A percentile compares a stretch with the other conserved stretches of the same genome.
Conservation (phyloP, 2,888 invertebrate species). For the Acleris sparsana region DNA sequence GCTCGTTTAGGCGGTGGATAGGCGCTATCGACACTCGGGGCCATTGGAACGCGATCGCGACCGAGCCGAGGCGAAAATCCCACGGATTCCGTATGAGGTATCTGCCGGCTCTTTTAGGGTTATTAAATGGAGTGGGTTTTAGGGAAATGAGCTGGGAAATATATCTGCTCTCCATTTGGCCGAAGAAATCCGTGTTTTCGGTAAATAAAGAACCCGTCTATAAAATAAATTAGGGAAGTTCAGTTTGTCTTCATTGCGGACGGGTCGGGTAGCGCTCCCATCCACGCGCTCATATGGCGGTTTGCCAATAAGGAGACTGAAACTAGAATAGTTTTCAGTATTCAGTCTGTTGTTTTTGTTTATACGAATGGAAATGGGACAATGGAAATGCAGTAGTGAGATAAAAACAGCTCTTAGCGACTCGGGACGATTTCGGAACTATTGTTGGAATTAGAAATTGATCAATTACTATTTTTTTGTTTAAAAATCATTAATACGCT, state of each 20-base stretch:
- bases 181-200: constrained; percentile 66
- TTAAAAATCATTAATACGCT: too few relatives aligned
- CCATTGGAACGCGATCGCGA: constrained; percentile 61
- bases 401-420: constrained; percentile 1
- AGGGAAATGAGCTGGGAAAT: constrained; percentile 75
- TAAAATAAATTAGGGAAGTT: constrained; percentile 70
- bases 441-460: too few relatives aligned
- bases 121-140: constrained; percentile 81
- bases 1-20: constrained; percentile 68
- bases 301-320: constrained; percentile 73
- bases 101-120: constrained; percentile 74
- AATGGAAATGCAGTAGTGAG: constrained; percentile 19
- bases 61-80: constrained; percentile 70
- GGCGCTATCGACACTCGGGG: constrained; percentile 63
- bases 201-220: constrained; percentile 65
- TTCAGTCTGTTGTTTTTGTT: constrained; percentile 57
- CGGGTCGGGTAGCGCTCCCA: constrained; percentile 47
- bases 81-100: constrained; percentile 76
- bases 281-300: constrained; percentile 58
- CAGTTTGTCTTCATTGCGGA: constrained; percentile 71
- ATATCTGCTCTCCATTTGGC: constrained; percentile 65
- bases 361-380: constrained; percentile 46
- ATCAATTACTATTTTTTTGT: too few relatives aligned
- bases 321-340: constrained; percentile 60
- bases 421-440: too few relatives aligned